Percentiles rank a stretch among this genome's conserved stretches.
Evolutionary conservation across 2,797 vertebrate species (phyloP).

Genomic region (Melanitta fusca): DNA sequence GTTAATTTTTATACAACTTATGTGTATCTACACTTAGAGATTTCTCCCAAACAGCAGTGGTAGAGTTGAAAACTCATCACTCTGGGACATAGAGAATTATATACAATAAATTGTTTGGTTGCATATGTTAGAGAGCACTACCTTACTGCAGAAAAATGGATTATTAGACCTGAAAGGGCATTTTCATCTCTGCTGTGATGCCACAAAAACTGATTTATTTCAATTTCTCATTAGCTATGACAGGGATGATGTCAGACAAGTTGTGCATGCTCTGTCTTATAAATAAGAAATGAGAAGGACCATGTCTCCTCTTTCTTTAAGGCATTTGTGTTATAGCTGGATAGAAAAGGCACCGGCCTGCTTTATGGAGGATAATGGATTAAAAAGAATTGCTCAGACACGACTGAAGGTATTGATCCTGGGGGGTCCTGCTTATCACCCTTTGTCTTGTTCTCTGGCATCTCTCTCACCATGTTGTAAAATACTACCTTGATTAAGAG

Average conservation of each 20-base stretch:
- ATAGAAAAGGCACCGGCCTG: not conserved
- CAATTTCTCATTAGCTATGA: slow-evolving; percentile 4
- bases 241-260: slow-evolving; percentile 32
- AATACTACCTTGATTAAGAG: not conserved
- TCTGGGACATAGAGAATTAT: not conserved
- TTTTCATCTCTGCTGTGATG: not conserved
- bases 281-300: slow-evolving; percentile 23
- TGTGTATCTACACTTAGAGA: accelerated
- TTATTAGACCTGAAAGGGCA: not conserved
- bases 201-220: not conserved
- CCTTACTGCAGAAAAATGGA: not conserved
- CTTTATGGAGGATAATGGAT: not conserved
- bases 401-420: not conserved
- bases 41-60: not conserved
- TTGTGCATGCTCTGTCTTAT: not conserved
- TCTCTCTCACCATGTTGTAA: not conserved
- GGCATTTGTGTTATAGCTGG: not conserved
- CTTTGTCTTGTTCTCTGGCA: not conserved
- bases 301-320: not conserved
- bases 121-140: not conserved
- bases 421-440: not conserved
- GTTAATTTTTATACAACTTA: not conserved
- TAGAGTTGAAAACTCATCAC: not conserved
- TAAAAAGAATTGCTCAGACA: not conserved
- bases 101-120: not conserved